These are phyloP conservation scores for Trypoxylus dichotomus DNA, from an alignment of 1,140 invertebrate genomes.

Conservation along the genomic window DNA sequence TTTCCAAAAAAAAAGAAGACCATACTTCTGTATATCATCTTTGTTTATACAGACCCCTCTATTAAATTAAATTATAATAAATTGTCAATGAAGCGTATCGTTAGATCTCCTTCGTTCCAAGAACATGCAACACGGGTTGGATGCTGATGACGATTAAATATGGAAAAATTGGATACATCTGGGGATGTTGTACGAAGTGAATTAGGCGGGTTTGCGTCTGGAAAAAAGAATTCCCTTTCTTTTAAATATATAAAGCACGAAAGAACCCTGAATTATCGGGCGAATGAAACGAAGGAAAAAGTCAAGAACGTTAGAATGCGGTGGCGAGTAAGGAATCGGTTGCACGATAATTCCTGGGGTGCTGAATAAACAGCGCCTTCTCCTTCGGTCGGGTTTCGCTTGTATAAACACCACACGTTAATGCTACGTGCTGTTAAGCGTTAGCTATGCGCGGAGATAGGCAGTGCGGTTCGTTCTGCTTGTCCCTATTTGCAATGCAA, in stretches of 20 bases:
- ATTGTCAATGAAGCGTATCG: neutral
- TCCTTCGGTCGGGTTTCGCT: neutral
- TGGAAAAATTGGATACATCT: neutral
- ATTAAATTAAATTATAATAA: neutral
- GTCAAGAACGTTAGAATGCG: neutral
- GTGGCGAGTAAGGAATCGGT: neutral
- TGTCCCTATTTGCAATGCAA: neutral
- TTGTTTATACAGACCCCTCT: neutral
- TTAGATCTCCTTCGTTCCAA: neutral
- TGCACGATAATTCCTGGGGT: neutral
- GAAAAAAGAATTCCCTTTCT: neutral
- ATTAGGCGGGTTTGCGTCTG: neutral
- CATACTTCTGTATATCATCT: too few relatives aligned
- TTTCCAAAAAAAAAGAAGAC: neutral
- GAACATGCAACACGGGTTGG: too few relatives aligned
- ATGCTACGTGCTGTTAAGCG: neutral
- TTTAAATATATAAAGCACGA: neutral
- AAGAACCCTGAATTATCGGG: neutral
- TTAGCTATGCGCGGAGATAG: neutral
- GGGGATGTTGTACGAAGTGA: neutral
- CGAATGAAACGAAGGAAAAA: too few relatives aligned
- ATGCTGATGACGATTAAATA: neutral
- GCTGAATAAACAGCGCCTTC: neutral
- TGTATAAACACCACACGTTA: neutral
- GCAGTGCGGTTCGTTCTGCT: too few relatives aligned